Conservation (phyloP, 1,140 invertebrate genomes). For the Caerostris extrusa region DNA sequence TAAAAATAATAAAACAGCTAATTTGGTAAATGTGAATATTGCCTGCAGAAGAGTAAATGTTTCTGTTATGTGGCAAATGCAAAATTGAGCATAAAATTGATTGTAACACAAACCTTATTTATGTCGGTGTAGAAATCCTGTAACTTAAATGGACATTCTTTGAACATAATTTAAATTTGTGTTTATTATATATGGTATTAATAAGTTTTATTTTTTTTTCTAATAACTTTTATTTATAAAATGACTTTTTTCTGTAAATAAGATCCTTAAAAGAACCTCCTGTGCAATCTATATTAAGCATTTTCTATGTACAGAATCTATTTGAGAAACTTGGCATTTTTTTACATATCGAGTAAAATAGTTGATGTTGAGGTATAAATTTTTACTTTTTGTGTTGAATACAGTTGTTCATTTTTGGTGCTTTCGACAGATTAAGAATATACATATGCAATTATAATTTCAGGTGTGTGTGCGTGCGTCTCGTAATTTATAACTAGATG, state of each 20-base stretch:
- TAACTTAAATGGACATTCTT: background rate
- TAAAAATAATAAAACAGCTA: constrained; percentile 52
- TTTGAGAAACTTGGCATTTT: constrained; percentile 45
- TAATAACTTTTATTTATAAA: background rate
- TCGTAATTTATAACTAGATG: constrained; percentile 15
- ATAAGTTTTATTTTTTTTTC: too few relatives aligned
- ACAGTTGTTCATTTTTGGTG: constrained; percentile 12
- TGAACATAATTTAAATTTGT: background rate
- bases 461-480: constrained; percentile 23
- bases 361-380: constrained; percentile 3
- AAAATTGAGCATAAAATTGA: background rate
- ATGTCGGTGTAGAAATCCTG: background rate
- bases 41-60: background rate
- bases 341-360: constrained; percentile 52
- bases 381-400: constrained; percentile 9
- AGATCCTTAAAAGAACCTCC: constrained; percentile 4
- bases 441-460: constrained; percentile 3
- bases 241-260: constrained; percentile 18
- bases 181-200: background rate
- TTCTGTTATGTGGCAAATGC: background rate
- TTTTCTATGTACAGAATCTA: constrained; percentile 29
- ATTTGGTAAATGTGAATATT: constrained; percentile 42
- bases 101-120: background rate
- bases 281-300: constrained; percentile 6
- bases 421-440: background rate